Evolutionary conservation across 2,888 invertebrate species (phyloP).

Genomic region (Arrhopalites spinosus): DNA sequence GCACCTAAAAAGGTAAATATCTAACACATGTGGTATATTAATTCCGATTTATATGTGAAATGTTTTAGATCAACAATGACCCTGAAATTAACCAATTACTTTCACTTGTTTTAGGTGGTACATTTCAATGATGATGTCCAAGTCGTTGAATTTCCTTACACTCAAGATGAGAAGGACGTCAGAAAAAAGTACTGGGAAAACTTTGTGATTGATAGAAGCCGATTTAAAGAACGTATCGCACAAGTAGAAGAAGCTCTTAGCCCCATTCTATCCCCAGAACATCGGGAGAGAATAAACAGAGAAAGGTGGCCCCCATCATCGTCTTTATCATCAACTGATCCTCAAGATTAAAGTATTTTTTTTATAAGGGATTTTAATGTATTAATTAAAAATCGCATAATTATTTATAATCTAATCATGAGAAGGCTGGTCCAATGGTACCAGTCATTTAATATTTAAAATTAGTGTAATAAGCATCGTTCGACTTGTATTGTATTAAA

Average conservation of each 20-base stretch:
- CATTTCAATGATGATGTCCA: conserved; percentile 46
- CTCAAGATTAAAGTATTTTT: no score
- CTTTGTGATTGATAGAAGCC: conserved; percentile 50
- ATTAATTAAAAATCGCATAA: no score
- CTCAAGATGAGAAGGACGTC: conserved; percentile 43
- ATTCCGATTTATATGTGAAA: no score
- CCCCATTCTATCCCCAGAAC: conserved; percentile 45
- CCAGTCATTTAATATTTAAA: no score
- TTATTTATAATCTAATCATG: no score
- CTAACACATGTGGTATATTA: neutral
- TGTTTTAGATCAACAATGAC: neutral
- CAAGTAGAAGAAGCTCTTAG: conserved; percentile 46
- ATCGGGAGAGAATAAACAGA: conserved; percentile 45
- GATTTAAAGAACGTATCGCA: conserved; percentile 52
- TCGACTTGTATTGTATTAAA: no score
- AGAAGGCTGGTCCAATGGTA: no score
- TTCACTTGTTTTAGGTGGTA: conserved; percentile 39
- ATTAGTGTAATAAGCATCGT: no score
- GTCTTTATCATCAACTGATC: neutral
- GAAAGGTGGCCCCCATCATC: conserved; percentile 13
- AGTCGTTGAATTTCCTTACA: conserved; percentile 50
- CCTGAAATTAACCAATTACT: neutral
- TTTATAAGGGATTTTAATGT: no score
- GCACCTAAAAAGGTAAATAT: neutral
- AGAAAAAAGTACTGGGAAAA: conserved; percentile 53